A percentile compares a stretch with the other conserved stretches of the same genome.
Conservation (phyloP, 2,888 invertebrate species). For the Halocaridina rubra region DNA sequence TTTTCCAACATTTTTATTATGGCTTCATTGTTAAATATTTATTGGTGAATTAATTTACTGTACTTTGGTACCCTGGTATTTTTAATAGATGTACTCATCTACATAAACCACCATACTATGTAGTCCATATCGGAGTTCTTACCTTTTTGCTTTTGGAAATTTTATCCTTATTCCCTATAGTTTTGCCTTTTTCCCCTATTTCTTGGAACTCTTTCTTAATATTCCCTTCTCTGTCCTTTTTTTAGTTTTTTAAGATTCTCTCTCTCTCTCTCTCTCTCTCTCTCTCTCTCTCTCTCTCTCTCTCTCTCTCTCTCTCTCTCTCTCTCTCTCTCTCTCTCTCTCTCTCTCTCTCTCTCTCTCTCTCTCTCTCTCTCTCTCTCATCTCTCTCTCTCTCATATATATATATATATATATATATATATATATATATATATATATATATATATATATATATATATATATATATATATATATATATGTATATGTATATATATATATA, state of each 20-base stretch:
- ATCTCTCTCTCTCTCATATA: too few relatives aligned
- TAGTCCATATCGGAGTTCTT: too few relatives aligned
- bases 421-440: background rate
- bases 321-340: background rate
- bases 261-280: background rate
- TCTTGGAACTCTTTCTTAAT: background rate
- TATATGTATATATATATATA: too few relatives aligned
- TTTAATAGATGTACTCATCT: too few relatives aligned
- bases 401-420: background rate
- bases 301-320: background rate
- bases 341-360: background rate
- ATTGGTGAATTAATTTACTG: too few relatives aligned
- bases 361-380: background rate
- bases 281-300: background rate
- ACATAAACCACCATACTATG: too few relatives aligned
- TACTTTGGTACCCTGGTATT: too few relatives aligned
- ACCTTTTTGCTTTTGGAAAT: background rate
- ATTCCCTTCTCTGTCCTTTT: background rate
- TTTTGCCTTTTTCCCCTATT: background rate
- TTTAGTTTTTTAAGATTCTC: background rate
- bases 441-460: background rate
- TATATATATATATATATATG: too few relatives aligned
- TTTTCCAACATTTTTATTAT: too few relatives aligned
- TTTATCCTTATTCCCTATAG: background rate
- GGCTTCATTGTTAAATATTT: too few relatives aligned